A percentile compares a stretch with the other conserved stretches of the same genome.
These are phyloP conservation scores for Phortica okadai DNA, from an alignment of 2,888 invertebrate species.

Conservation along the genomic window DNA sequence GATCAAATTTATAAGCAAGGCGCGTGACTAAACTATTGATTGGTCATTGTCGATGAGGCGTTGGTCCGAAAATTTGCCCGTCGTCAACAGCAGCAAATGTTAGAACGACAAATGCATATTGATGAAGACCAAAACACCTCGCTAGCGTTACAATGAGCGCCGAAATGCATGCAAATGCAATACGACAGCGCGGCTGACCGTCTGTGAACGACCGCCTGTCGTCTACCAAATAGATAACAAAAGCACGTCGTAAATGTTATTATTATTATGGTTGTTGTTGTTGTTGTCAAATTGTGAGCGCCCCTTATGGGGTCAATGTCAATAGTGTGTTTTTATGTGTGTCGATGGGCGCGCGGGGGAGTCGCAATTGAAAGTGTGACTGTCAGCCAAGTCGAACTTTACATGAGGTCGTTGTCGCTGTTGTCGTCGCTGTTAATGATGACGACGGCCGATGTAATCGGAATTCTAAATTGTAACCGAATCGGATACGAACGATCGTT, in stretches of 20 bases:
- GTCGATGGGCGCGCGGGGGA: slow-evolving; percentile 33
- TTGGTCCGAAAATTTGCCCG: slow-evolving; percentile 45
- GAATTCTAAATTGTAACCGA: slow-evolving; percentile 20
- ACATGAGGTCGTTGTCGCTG: slow-evolving; percentile 21
- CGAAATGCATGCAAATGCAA: slow-evolving; percentile 48
- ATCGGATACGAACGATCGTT: background rate
- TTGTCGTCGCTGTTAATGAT: background rate
- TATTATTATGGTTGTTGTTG: background rate
- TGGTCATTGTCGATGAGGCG: slow-evolving; percentile 49
- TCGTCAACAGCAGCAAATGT: slow-evolving; percentile 38
- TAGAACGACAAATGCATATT: slow-evolving; percentile 65
- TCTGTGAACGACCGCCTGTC: no score
- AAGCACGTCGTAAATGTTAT: no score
- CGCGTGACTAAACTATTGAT: slow-evolving; percentile 61
- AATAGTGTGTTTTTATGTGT: slow-evolving; percentile 50
- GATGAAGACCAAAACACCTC: slow-evolving; percentile 46
- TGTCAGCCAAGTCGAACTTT: background rate
- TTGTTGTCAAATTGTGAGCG: background rate
- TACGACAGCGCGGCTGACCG: background rate
- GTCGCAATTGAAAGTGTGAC: background rate
- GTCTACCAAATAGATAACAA: background rate
- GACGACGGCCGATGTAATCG: slow-evolving; percentile 17
- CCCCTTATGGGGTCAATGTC: slow-evolving; percentile 62
- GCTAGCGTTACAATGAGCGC: slow-evolving; percentile 22
- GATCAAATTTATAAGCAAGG: slow-evolving; percentile 56